Conservation (phyloP, 2,888 invertebrate species). For the Netelia inedita region DNA sequence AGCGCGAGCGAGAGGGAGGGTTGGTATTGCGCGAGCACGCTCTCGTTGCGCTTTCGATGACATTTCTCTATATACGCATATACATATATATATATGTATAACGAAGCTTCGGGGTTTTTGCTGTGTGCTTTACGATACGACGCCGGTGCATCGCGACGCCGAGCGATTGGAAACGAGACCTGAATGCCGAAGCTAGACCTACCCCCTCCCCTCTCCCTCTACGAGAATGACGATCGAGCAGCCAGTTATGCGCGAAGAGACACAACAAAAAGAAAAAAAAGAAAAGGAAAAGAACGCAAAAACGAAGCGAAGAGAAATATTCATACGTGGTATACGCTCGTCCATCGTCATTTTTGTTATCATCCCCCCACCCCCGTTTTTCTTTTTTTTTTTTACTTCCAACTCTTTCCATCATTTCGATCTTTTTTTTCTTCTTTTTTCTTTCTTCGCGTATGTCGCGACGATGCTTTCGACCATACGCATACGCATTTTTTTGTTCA, state of each 20-base stretch:
- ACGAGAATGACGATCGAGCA: slow-evolving; percentile 72
- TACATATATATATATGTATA: slow-evolving; percentile 23
- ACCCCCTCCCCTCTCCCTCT: slow-evolving; percentile 17
- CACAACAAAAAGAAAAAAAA: slow-evolving; percentile 24
- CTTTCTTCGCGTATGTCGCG: background rate
- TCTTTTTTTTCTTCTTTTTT: slow-evolving; percentile 34
- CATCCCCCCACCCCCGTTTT: slow-evolving; percentile 18
- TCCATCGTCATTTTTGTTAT: slow-evolving; percentile 60
- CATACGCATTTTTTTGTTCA: slow-evolving; percentile 23
- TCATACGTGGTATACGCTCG: slow-evolving; percentile 60
- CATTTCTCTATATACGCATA: slow-evolving; percentile 53
- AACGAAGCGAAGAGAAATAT: slow-evolving; percentile 42
- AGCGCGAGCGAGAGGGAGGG: slow-evolving; percentile 50
- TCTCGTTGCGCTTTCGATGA: slow-evolving; percentile 59
- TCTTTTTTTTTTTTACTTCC: background rate
- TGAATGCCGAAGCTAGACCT: slow-evolving; percentile 69
- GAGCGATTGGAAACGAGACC: slow-evolving; percentile 70
- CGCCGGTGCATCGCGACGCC: slow-evolving; percentile 71
- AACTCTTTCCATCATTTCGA: slow-evolving; percentile 50
- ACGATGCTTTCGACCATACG: slow-evolving; percentile 30
- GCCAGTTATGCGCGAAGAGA: slow-evolving; percentile 70
- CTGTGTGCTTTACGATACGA: slow-evolving; percentile 77
- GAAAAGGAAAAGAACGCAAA: slow-evolving; percentile 24
- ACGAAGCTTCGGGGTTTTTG: slow-evolving; percentile 82
- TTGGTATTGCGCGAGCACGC: slow-evolving; percentile 48